Evolutionary conservation across 2,888 invertebrate genomes (phyloP).

Genomic region (Dolomedes plantarius): DNA sequence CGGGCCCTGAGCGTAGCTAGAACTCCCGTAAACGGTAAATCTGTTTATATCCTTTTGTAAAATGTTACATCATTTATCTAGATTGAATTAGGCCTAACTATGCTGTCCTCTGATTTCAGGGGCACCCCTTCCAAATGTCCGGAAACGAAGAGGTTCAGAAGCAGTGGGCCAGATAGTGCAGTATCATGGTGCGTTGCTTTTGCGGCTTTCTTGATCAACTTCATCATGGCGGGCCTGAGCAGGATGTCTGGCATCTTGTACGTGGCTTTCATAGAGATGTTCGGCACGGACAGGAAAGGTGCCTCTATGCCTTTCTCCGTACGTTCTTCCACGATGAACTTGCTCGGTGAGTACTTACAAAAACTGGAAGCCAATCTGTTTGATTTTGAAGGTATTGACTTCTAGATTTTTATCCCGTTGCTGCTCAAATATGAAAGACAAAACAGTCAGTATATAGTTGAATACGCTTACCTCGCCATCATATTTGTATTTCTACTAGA

Average conservation of each 20-base stretch:
- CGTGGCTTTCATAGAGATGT: conserved; percentile 63
- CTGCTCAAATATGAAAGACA: too few species aligned
- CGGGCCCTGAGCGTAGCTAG: too few species aligned
- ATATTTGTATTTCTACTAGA: too few species aligned
- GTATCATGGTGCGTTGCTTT: conserved; percentile 56
- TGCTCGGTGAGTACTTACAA: conserved; percentile 59
- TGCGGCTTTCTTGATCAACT: conserved; percentile 57
- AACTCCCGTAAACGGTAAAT: too few species aligned
- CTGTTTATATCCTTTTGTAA: too few species aligned
- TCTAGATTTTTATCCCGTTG: too few species aligned
- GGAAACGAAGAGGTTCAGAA: neutral
- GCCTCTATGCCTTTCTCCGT: conserved; percentile 61
- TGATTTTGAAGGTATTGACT: too few species aligned
- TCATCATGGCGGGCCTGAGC: conserved; percentile 64
- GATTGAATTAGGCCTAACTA: too few species aligned
- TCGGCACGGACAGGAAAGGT: conserved; percentile 31
- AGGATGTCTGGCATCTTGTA: conserved; percentile 64
- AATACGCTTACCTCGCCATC: too few species aligned
- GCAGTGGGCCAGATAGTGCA: conserved; percentile 49
- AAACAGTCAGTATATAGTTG: too few species aligned
- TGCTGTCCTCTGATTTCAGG: neutral
- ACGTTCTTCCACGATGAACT: conserved; percentile 42
- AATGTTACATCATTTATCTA: too few species aligned
- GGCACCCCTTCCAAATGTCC: conserved; percentile 4
- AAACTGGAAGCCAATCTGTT: too few species aligned